Base-by-base conservation (phyloP, 2,888 invertebrate species). In the Drosophila kanekoi region DNA sequence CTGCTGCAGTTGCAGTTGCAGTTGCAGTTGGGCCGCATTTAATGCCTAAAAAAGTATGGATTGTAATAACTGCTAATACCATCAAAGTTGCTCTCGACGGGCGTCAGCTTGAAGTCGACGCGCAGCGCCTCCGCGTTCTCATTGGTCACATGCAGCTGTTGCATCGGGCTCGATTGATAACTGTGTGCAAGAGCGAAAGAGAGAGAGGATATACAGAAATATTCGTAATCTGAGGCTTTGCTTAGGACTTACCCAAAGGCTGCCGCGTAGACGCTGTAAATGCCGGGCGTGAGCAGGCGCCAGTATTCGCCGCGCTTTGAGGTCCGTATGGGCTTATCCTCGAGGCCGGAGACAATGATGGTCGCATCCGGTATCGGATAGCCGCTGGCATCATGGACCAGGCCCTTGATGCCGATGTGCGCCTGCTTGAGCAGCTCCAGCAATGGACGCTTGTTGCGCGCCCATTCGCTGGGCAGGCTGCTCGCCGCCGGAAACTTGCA, bases 271-370 rank as follows among this genome's bases (percentile, higher is more conserved):
- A 98, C 93, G 32, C 94, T 94, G 91, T 99, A 99, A 4, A 93
- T 93, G 67, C 98, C 99, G 0, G 99, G 98, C 16, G 97, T 93
- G 32, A 99, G 93, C 51, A 99, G 93, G 66, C 99, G 94, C 99
- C 99, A 99, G 93, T 96, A 99, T 92, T 98, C 98, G 5, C 99
- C 99, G 18, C 94, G 93, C 43, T 94, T 93, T 0, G 97, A 96
- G 0, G 97, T 96, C 1, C 94, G 94, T 11, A 99, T 94, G 57
- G 95, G 94, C 91, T 99, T 98, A 51, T 95, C 93, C 79, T 94
- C 93, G 63, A 98, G 95, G 0, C 96, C 96, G 43, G 94, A 93
- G 2, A 99, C 95, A 28, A 93, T 92, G 47, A 99, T 94, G 72
- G 94, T 94, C 0, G 97, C 99, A 88, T 95, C 95, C 91, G 93